These are phyloP conservation scores for Takifugu rubripes DNA, from an alignment of 2,797 vertebrate species.

Conservation along the genomic window DNA sequence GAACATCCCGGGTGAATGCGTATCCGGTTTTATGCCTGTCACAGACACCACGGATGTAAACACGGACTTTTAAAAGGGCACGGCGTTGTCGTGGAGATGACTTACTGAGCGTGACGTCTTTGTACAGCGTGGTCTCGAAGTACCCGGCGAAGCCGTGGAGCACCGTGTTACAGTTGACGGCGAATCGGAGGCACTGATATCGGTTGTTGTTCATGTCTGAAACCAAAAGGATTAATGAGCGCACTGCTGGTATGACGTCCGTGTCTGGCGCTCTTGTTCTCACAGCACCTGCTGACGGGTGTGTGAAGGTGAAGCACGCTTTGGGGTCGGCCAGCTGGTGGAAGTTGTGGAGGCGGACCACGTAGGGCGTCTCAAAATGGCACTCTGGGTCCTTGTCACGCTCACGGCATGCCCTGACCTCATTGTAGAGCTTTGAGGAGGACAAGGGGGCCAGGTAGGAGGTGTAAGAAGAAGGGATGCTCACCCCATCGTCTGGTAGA, in stretches of 20 bases:
- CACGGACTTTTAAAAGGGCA: not conserved
- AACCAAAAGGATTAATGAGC: not conserved
- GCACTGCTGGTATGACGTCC: accelerated
- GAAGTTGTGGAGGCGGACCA: conserved; percentile 92
- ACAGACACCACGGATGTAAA: conserved; percentile 9
- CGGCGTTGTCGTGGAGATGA: conserved; percentile 8
- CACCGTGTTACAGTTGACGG: conserved; percentile 83
- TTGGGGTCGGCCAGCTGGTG: conserved; percentile 87
- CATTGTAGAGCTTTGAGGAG: conserved; percentile 93
- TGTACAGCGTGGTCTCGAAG: conserved; percentile 89
- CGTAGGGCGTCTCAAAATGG: conserved; percentile 93
- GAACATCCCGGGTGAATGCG: conserved; percentile 94
- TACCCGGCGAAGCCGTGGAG: conserved; percentile 92
- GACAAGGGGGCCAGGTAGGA: conserved; percentile 91
- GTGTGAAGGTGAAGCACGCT: conserved; percentile 87
- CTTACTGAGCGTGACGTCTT: conserved; percentile 89
- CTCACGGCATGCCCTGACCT: conserved; percentile 90
- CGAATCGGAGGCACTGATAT: conserved; percentile 85
- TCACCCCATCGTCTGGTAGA: conserved; percentile 81
- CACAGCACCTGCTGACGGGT: conserved; percentile 77
- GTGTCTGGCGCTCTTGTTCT: not conserved
- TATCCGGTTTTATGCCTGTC: conserved; percentile 89
- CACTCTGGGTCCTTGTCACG: conserved; percentile 90
- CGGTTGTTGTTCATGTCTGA: conserved; percentile 90
- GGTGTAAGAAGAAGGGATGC: conserved; percentile 89